A percentile compares a stretch with the other conserved stretches of the same genome.
These are phyloP conservation scores for Danio jaintianensis DNA, from an alignment of 2,797 vertebrate species.

Conservation along the genomic window DNA sequence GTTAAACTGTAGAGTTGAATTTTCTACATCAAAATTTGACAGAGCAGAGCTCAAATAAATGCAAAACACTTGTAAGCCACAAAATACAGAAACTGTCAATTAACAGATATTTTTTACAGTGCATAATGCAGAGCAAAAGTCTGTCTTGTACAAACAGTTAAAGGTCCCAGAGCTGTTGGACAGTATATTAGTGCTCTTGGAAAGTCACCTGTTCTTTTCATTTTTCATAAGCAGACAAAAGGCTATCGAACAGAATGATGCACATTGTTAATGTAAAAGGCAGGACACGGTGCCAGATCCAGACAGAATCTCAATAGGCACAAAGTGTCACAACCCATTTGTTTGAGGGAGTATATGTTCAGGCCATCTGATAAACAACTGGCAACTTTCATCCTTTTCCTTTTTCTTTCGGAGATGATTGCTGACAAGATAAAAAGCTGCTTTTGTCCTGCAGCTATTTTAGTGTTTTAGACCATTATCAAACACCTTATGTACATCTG, in stretches of 20 bases:
- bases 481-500: not conserved
- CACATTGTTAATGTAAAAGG: not conserved
- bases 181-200: not conserved
- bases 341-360: not conserved
- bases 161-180: not conserved
- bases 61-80: too few relatives aligned
- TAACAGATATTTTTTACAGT: too few relatives aligned
- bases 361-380: conserved; percentile 10
- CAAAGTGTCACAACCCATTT: not conserved
- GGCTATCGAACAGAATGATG: not conserved
- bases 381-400: conserved; percentile 6
- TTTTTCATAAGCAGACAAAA: not conserved
- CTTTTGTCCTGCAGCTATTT: conserved; percentile 16
- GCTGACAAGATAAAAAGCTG: conserved; percentile 1
- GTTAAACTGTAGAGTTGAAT: too few relatives aligned
- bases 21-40: too few relatives aligned
- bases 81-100: too few relatives aligned
- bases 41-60: too few relatives aligned
- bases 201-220: not conserved
- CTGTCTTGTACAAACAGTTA: too few relatives aligned
- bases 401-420: not conserved
- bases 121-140: too few relatives aligned
- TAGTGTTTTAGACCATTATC: conserved; percentile 7
- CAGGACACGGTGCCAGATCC: not conserved
- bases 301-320: conserved; percentile 1